Conservation (phyloP, 2,113 vertebrate species). For the Heliornis fulica region DNA sequence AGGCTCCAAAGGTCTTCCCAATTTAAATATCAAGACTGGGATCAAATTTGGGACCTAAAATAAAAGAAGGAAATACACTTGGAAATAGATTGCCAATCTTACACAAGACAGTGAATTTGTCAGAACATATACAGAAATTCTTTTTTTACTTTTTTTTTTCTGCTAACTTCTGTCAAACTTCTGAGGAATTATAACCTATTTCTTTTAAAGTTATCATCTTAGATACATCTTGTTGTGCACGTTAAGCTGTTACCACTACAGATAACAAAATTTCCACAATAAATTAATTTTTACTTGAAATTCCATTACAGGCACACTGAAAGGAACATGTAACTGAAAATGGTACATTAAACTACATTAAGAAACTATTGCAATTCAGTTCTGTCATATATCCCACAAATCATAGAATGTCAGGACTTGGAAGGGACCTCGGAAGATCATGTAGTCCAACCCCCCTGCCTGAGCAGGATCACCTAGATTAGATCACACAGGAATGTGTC, state of each 20-base stretch:
- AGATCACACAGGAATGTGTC: too few relatives aligned
- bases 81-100: not conserved
- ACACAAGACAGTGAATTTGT: not conserved
- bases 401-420: too few relatives aligned
- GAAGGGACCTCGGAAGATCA: too few relatives aligned
- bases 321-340: not conserved
- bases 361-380: not conserved
- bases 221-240: not conserved
- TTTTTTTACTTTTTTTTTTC: not conserved
- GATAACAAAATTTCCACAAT: not conserved
- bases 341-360: not conserved
- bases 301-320: not conserved
- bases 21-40: conserved; percentile 86
- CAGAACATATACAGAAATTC: not conserved
- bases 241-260: not conserved
- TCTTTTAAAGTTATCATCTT: not conserved
- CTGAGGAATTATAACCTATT: not conserved
- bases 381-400: not conserved
- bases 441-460: too few relatives aligned
- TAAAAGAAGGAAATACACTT: not conserved
- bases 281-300: not conserved
- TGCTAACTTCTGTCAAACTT: too few relatives aligned
- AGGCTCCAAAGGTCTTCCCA: conserved; percentile 83
- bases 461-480: too few relatives aligned
- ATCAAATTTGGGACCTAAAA: conserved; percentile 88